phyloP scores from a whole-genome alignment of 2,113 vertebrate genomes.

The Pteropus alecto region DNA sequence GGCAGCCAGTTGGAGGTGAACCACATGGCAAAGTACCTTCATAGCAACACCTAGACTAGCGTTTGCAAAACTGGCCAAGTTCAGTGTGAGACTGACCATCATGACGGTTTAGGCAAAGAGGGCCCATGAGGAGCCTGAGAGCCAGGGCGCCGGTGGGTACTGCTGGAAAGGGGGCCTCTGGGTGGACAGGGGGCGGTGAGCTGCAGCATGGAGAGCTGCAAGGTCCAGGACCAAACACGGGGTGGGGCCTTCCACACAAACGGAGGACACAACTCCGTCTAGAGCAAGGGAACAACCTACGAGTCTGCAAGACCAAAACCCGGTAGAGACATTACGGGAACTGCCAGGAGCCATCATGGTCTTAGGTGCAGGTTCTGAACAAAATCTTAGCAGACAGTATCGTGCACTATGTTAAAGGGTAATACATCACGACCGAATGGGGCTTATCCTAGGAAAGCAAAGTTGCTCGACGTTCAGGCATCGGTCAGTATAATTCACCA shows the following conservation, averaged over 20 bases:
- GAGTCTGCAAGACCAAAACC: background rate
- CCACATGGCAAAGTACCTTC: rapidly evolving
- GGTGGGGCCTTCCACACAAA: background rate
- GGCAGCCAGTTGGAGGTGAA: background rate
- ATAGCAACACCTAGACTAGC: background rate
- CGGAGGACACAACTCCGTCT: background rate
- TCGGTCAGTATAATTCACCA: background rate
- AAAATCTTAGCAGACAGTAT: too few species aligned
- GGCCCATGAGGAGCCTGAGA: background rate
- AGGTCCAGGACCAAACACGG: too few species aligned
- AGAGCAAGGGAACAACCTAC: background rate
- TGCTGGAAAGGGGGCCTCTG: background rate
- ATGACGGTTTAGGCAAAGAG: background rate
- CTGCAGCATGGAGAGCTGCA: background rate
- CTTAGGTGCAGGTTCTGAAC: background rate
- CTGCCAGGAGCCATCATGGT: background rate
- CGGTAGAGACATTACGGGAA: background rate
- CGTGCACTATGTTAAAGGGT: too few species aligned
- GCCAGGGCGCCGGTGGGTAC: background rate
- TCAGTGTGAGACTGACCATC: rapidly evolving
- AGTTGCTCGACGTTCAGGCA: background rate
- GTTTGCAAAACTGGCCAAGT: rapidly evolving
- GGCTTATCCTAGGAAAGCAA: too few species aligned
- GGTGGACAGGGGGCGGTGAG: background rate
- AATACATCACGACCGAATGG: too few species aligned